Percentiles rank a stretch among this genome's conserved stretches.
Conservation (phyloP, 2,888 invertebrate species). For the Spialia ferax region DNA sequence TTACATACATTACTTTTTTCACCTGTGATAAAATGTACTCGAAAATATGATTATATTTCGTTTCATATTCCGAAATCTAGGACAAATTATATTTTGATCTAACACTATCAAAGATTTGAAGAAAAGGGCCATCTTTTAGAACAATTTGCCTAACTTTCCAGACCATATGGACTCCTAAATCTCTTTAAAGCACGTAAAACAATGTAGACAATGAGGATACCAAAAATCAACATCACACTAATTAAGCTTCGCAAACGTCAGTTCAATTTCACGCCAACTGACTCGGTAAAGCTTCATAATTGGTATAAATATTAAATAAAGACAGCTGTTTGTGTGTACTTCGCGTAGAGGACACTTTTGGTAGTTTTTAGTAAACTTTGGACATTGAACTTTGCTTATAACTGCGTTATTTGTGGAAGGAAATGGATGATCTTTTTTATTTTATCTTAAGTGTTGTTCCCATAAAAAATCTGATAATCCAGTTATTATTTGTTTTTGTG, state of each 20-base stretch:
- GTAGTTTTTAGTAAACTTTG: conserved; percentile 18
- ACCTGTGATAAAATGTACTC: background rate
- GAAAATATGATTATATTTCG: background rate
- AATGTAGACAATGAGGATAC: conserved; percentile 43
- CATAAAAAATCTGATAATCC: no score
- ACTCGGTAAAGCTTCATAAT: conserved; percentile 49
- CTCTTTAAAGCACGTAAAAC: conserved; percentile 20
- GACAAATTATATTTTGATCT: background rate
- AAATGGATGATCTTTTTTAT: no score
- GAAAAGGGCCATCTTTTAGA: background rate
- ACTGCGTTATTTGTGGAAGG: no score
- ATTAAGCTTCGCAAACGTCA: conserved; percentile 51
- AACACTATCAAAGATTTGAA: background rate
- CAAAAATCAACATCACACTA: conserved; percentile 51
- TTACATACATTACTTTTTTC: no score
- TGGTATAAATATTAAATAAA: conserved; percentile 50
- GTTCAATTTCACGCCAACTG: conserved; percentile 51
- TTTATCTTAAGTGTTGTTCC: no score
- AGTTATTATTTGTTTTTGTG: no score
- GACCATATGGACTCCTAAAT: conserved; percentile 19
- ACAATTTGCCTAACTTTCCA: conserved; percentile 13
- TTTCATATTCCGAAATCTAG: background rate
- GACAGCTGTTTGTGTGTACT: conserved; percentile 28
- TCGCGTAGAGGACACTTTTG: conserved; percentile 8
- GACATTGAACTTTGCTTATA: background rate